These are phyloP conservation scores for Eulemur coronatus DNA, from an alignment of 2,797 vertebrate genomes.

Conservation along the genomic window DNA sequence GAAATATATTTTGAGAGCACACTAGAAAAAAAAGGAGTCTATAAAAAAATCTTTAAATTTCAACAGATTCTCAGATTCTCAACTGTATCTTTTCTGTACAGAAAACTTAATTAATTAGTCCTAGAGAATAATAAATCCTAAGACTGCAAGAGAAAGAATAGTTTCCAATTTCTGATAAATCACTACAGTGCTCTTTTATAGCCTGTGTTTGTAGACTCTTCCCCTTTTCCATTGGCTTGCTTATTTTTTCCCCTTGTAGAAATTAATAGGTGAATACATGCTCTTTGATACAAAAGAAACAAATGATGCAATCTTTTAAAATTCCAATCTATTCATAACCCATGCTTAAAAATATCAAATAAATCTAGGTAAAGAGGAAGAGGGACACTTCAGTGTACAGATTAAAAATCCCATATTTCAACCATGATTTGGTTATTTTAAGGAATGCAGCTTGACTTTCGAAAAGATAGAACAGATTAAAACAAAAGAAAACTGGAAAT, in stretches of 20 bases:
- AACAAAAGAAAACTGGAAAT: background rate
- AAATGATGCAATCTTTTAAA: background rate
- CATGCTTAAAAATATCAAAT: background rate
- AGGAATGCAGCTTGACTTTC: background rate
- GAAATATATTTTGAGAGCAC: constrained; percentile 28
- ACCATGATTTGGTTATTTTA: background rate
- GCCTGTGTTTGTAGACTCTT: background rate
- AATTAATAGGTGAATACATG: background rate
- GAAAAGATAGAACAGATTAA: background rate
- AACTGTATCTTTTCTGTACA: background rate
- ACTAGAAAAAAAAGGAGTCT: background rate
- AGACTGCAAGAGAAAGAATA: background rate
- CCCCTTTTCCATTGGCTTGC: background rate
- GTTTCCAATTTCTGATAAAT: constrained; percentile 9
- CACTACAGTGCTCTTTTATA: background rate
- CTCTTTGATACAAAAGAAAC: background rate
- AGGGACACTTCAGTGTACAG: background rate
- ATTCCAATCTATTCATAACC: background rate
- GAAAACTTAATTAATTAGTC: background rate
- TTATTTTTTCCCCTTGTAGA: background rate
- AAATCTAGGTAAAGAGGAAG: background rate
- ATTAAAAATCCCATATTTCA: background rate
- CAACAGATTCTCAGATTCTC: background rate
- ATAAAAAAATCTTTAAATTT: background rate
- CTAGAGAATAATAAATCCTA: background rate